phyloP scores from a whole-genome alignment of 2,888 invertebrate species.

The Morpho achilles region DNA sequence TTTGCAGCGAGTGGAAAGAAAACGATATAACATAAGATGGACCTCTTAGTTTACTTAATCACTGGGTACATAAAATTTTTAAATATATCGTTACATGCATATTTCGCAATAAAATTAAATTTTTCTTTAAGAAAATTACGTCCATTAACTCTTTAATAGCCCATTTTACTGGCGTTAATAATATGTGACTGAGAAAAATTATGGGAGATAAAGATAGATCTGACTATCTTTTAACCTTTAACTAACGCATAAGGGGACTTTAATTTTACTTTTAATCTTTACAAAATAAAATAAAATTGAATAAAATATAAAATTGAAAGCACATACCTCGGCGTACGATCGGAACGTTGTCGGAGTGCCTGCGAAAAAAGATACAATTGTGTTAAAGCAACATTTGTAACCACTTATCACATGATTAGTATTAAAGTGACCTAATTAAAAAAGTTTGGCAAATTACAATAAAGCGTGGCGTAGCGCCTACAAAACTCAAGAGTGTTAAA shows the following conservation, averaged over 20 bases:
- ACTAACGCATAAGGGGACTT: neutral
- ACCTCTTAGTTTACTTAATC: too few species aligned
- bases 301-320: conserved; percentile 1
- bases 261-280: neutral
- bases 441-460: too few species aligned
- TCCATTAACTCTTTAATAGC: neutral
- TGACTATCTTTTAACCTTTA: neutral
- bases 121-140: too few species aligned
- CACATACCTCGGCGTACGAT: conserved; percentile 38
- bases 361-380: conserved; percentile 33
- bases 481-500: too few species aligned
- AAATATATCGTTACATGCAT: too few species aligned
- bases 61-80: too few species aligned
- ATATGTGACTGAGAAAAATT: conserved; percentile 1
- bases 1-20: too few species aligned
- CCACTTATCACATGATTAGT: too few species aligned
- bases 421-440: too few species aligned
- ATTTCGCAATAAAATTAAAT: too few species aligned
- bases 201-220: neutral
- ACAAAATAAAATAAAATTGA: neutral
- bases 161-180: neutral
- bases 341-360: conserved; percentile 32
- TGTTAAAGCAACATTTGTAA: neutral
- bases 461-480: too few species aligned
- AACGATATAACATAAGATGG: too few species aligned